Evolutionary conservation across 2,888 invertebrate species (phyloP).

Genomic region (Tridacna gigas): DNA sequence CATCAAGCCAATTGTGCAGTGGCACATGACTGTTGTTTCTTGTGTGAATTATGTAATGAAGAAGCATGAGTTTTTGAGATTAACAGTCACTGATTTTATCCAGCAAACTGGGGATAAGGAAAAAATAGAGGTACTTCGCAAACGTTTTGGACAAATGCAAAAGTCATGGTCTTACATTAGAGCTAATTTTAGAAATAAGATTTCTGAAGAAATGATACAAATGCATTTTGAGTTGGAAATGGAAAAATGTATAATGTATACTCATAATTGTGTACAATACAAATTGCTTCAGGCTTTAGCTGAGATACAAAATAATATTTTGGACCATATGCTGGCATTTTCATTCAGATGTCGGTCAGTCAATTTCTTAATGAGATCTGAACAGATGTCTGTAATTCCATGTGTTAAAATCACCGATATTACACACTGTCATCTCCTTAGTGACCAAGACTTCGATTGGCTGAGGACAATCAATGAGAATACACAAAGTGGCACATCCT

Average conservation of each 20-base stretch:
- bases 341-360: slow-evolving; percentile 30
- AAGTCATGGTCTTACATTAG: slow-evolving; percentile 26
- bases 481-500: slow-evolving; percentile 56
- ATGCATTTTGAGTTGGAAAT: slow-evolving; percentile 43
- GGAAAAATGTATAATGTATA: slow-evolving; percentile 55
- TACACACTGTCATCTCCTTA: slow-evolving; percentile 10
- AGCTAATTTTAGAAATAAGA: background rate
- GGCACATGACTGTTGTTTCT: slow-evolving; percentile 60
- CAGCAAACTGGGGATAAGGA: slow-evolving; percentile 14
- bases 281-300: slow-evolving; percentile 47
- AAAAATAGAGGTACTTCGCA: slow-evolving; percentile 1
- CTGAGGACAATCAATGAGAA: slow-evolving; percentile 38
- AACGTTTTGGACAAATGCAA: slow-evolving; percentile 24
- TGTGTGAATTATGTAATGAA: slow-evolving; percentile 60
- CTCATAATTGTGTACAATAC: slow-evolving; percentile 40
- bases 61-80: slow-evolving; percentile 53
- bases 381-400: slow-evolving; percentile 19
- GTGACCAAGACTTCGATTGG: slow-evolving; percentile 35
- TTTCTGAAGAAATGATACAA: background rate
- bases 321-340: slow-evolving; percentile 44
- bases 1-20: slow-evolving; percentile 57
- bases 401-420: slow-evolving; percentile 46
- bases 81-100: slow-evolving; percentile 49
- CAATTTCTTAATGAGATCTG: slow-evolving; percentile 38
- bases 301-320: slow-evolving; percentile 60